Percentiles rank a stretch among this genome's conserved stretches.
phyloP scores from a whole-genome alignment of 2,113 vertebrate species.

The Nothobranchius furzeri region DNA sequence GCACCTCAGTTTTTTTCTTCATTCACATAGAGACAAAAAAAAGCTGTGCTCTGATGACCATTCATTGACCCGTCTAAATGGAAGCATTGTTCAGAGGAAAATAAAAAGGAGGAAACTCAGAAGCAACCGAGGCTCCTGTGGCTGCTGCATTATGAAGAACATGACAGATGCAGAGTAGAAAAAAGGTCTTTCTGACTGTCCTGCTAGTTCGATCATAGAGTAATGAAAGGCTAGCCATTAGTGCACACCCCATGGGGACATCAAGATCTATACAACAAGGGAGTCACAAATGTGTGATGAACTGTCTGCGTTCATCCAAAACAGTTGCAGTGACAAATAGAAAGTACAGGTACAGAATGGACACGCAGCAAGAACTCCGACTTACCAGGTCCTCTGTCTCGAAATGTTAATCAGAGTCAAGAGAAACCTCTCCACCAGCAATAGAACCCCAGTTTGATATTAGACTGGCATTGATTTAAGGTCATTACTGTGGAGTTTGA shows the following conservation, averaged over 20 bases:
- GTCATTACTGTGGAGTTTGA: background rate
- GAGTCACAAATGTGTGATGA: constrained; percentile 21
- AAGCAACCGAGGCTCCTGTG: constrained; percentile 30
- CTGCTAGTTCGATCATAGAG: constrained; percentile 43
- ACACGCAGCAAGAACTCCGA: background rate
- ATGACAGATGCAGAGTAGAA: constrained; percentile 42
- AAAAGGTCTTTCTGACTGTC: constrained; percentile 38
- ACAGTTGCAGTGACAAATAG: constrained; percentile 19
- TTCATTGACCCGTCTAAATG: constrained; percentile 57
- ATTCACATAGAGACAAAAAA: background rate
- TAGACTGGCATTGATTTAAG: background rate
- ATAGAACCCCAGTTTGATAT: too few species aligned
- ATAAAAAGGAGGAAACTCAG: too few species aligned
- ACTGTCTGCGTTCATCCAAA: background rate
- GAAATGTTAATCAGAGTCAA: background rate
- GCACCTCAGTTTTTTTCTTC: constrained; percentile 16
- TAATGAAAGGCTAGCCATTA: constrained; percentile 51
- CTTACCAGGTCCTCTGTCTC: background rate
- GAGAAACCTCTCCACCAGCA: background rate
- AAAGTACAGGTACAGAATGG: background rate
- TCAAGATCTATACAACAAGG: constrained; percentile 56
- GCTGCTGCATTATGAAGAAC: constrained; percentile 24
- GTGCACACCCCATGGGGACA: constrained; percentile 21
- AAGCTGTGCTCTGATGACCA: constrained; percentile 3
- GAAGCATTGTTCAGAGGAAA: constrained; percentile 40